Base-by-base conservation (phyloP, 2,888 invertebrate species). In the Himalopsyche tibetana region DNA sequence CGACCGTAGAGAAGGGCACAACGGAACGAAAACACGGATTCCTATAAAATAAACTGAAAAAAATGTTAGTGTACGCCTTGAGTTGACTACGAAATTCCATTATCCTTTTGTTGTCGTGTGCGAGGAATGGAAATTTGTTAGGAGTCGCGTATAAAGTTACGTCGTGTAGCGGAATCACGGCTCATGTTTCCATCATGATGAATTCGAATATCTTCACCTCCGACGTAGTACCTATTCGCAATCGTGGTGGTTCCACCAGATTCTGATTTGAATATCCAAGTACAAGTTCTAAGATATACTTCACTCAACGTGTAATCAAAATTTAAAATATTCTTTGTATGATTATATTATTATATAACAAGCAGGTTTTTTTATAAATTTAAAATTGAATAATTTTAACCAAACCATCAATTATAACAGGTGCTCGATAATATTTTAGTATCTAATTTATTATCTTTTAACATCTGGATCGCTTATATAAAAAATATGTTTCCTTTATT, bases 11-110 rank as follows among this genome's bases (percentile, higher is more conserved):
- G 55, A 80, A 55, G 36, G 45, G 42, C 82, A 88, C 86, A 88
- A 86, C 82, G 88, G 86, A 82, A 80, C 63, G 83, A 85, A 85
- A 85, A 85, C 88, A 88, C 84, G 86, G 86, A 86, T 88, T 85
- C 85, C 84, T 84, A 85, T 85, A 81, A 82, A 83, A 87, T 82
- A 84, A 87, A 85, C 74, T 81, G 45, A 56, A 84, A 63, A 45
- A 80, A 86, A 84, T 82, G 45, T 51, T 17, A 55, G 55, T 74
- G 84, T 84, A 45, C 82, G 82, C 82, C n/a, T 63, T 82, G 85
- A 85, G 85, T 83, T 82, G 87, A 88, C 88, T 87, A 88, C 86
- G 85, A 87, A 88, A 88, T 88, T 88, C 88, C 88, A 88, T 88
- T 88, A 88, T 88, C 87, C 88, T 87, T 83, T 85, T 84, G 86